Percentiles rank a stretch among this genome's conserved stretches.
These are phyloP conservation scores for Gallinago nigripennis DNA, from an alignment of 2,797 vertebrate species.

Conservation along the genomic window DNA sequence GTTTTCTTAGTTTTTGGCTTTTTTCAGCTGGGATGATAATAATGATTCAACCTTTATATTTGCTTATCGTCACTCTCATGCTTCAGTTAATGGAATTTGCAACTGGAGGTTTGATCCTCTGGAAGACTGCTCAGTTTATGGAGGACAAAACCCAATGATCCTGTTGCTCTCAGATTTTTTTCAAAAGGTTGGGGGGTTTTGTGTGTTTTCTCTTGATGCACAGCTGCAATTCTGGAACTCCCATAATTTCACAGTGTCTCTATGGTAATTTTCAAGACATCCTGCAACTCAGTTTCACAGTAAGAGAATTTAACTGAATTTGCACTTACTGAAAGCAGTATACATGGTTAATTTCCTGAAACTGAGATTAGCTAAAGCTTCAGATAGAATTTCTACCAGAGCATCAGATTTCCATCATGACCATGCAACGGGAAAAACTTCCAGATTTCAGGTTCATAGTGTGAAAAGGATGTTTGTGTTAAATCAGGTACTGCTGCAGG, in stretches of 20 bases:
- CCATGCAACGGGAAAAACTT: background rate
- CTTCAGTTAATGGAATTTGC: background rate
- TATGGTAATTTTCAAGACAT: background rate
- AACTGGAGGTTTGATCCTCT: background rate
- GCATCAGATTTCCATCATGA: constrained; percentile 9
- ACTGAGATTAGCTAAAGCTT: constrained; percentile 19
- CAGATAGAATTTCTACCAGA: background rate
- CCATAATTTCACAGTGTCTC: background rate
- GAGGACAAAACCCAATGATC: constrained; percentile 2
- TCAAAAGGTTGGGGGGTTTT: background rate
- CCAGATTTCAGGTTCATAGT: background rate
- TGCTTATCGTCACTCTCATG: background rate
- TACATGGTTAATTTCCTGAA: background rate
- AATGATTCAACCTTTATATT: background rate
- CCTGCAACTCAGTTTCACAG: constrained; percentile 22
- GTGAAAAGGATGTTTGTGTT: background rate
- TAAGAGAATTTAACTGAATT: constrained; percentile 25
- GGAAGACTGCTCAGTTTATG: background rate
- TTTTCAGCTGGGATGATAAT: background rate
- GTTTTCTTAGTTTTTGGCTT: background rate
- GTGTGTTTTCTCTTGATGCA: background rate
- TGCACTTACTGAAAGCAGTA: background rate
- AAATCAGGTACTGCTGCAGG: background rate
- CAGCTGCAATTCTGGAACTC: background rate
- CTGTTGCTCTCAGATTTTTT: background rate